phyloP scores from a whole-genome alignment of 2,888 invertebrate species.

The Pegoplata infirma region DNA sequence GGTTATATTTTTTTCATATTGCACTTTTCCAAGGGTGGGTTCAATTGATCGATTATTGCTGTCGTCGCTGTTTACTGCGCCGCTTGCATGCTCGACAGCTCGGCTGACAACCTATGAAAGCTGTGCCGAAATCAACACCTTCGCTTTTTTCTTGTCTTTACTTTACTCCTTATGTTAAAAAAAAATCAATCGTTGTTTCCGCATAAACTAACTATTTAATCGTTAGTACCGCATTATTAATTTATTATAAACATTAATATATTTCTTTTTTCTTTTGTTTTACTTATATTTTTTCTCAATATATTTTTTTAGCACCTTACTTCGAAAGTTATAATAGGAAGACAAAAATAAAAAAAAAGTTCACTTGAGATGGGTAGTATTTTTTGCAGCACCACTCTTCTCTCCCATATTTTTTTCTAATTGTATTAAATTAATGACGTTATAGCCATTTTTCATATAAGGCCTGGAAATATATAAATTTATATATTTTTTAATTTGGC shows the following conservation, averaged over 20 bases:
- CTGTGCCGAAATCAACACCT: conserved; percentile 58
- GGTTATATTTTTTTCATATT: conserved; percentile 27
- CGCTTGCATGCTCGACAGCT: conserved; percentile 19
- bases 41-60: conserved; percentile 60
- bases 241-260: too few relatives aligned
- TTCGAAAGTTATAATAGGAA: conserved; percentile 33
- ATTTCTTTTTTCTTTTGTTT: neutral
- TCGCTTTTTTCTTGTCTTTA: conserved; percentile 55
- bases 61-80: conserved; percentile 41
- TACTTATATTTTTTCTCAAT: conserved; percentile 7
- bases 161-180: conserved; percentile 51
- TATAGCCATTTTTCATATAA: conserved; percentile 23
- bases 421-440: conserved; percentile 25
- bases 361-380: conserved; percentile 49
- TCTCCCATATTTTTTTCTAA: conserved; percentile 51
- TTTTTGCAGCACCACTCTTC: conserved; percentile 44
- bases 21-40: conserved; percentile 59
- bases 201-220: too few relatives aligned
- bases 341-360: conserved; percentile 45
- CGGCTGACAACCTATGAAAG: conserved; percentile 34
- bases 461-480: conserved; percentile 31
- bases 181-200: too few relatives aligned
- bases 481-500: conserved; percentile 26
- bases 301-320: conserved; percentile 29
- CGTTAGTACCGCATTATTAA: too few relatives aligned